phyloP scores from a whole-genome alignment of 2,113 vertebrate genomes.

The Arothron firmamentum region DNA sequence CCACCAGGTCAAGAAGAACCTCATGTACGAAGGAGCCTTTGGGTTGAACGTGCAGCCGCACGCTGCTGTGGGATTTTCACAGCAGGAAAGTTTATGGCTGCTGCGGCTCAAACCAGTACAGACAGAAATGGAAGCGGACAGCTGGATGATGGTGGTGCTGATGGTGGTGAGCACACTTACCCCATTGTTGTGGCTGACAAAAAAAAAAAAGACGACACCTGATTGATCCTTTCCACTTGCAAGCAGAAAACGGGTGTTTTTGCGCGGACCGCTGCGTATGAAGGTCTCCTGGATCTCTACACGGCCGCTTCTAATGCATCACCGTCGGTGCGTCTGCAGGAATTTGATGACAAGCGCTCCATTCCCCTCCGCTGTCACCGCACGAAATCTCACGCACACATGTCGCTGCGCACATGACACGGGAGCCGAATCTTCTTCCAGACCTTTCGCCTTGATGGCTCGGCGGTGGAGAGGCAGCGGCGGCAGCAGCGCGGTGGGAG shows the following conservation, averaged over 20 bases:
- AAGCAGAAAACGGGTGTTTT: constrained; percentile 23
- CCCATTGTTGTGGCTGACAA: constrained; percentile 64
- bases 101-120: constrained; percentile 37
- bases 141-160: neutral
- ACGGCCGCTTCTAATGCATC: constrained; percentile 44
- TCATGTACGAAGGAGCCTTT: neutral
- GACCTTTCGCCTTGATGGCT: constrained; percentile 14
- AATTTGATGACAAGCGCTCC: constrained; percentile 64
- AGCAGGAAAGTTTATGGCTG: constrained; percentile 41
- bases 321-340: constrained; percentile 60
- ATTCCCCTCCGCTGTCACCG: constrained; percentile 62
- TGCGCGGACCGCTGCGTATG: constrained; percentile 57
- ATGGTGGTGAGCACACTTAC: constrained; percentile 60
- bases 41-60: constrained; percentile 22
- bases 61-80: constrained; percentile 24
- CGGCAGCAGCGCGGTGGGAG: constrained; percentile 15
- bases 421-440: constrained; percentile 18
- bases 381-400: constrained; percentile 55
- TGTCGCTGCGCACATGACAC: constrained; percentile 63
- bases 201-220: constrained; percentile 23
- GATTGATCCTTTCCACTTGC: constrained; percentile 20
- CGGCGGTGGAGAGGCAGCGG: constrained; percentile 33
- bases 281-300: constrained; percentile 56
- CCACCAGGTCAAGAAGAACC: neutral
- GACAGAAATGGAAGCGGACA: constrained; percentile 19